Conservation (phyloP, 92 coral and sea anemone species). For the Hydrozoanthus gracilis region DNA sequence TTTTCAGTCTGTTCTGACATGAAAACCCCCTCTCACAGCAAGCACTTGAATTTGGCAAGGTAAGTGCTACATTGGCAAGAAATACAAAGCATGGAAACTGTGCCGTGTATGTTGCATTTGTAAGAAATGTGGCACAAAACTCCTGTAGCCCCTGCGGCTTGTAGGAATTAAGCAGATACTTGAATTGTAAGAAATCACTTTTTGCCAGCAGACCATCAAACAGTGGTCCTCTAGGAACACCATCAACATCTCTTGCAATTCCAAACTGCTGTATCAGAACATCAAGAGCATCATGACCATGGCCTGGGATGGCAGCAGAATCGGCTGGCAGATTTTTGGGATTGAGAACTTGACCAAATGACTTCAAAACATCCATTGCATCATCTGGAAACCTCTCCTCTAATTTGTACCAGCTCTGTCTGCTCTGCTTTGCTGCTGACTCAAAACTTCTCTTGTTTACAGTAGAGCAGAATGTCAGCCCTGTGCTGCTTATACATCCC, state of each 20-base stretch:
- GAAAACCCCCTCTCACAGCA: constrained; percentile 40
- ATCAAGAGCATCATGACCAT: constrained; percentile 36
- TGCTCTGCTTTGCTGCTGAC: not conserved
- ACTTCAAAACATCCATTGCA: constrained; percentile 32
- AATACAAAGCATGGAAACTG: constrained; percentile 36
- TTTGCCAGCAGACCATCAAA: constrained; percentile 33
- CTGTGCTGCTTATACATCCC: constrained; percentile 30
- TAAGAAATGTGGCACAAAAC: constrained; percentile 29
- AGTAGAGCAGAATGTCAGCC: constrained; percentile 27
- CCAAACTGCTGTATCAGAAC: constrained; percentile 25
- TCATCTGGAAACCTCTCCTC: constrained; percentile 29
- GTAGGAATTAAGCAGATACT: constrained; percentile 38
- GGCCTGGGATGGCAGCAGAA: constrained; percentile 38
- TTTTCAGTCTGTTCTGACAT: constrained; percentile 21
- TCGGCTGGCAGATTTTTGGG: constrained; percentile 35
- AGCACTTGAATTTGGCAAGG: constrained; percentile 38
- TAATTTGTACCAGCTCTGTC: constrained; percentile 29
- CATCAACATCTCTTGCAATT: constrained; percentile 25
- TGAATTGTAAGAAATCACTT: constrained; percentile 35
- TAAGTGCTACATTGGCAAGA: constrained; percentile 34
- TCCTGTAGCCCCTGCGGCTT: constrained; percentile 31
- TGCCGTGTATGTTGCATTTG: constrained; percentile 30
- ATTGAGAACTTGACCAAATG: constrained; percentile 22
- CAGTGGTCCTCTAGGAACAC: constrained; percentile 30
- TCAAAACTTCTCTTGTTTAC: constrained; percentile 13